Base-by-base conservation (phyloP, 2,888 invertebrate species). In the Pycnomerus fuliginosus region DNA sequence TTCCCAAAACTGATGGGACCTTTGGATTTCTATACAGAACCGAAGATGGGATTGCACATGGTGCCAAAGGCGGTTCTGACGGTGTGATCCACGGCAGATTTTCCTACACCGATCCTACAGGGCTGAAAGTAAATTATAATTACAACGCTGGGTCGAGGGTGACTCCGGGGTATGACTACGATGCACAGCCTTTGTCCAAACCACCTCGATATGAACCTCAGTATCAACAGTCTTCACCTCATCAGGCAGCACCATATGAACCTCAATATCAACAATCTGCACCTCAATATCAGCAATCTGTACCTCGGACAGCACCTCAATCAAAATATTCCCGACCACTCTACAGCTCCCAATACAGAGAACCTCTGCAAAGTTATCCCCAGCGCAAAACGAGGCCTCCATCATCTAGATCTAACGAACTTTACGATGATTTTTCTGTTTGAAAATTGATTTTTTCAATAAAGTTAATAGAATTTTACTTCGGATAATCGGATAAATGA, bases 101-200 rank as follows among this genome's bases (percentile, higher is more conserved):
- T 46, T 68, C 73, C 1, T 73, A 73, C 56, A 71, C 72, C 1
- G 73, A 73, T 48, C 72, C 73, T 1, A 72, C 72, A 2, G 73
- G 73, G 8, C 48, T 73, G 5, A 72, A 69, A 60, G 70, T 72
- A 1, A 73, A 73, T 50, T 69, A 61, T 41, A 73, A 73, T 40
- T 73, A 73, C 52, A 70, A 71, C 39, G 69, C 73, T 17, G 72
- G 72, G 4, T 61, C 69, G 0, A 63, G 66, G 44, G 62, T 60
- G 11, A 53, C 64, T 3, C 20, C 29, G 10, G 17, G 17, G 14
- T 11, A 30, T 14, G 28, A 35, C 5, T 35, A 35, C 24, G 40
- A 16, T 25, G 40, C 12, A 5, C 47, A 22, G 12, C 44, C 49
- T 16, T 15, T 36, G 15, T n/a, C 44, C 13, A 46, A 36, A 16